These are phyloP conservation scores for Hermaeophaga mercurialis DNA, from an alignment of 2,888 invertebrate species.

Conservation along the genomic window DNA sequence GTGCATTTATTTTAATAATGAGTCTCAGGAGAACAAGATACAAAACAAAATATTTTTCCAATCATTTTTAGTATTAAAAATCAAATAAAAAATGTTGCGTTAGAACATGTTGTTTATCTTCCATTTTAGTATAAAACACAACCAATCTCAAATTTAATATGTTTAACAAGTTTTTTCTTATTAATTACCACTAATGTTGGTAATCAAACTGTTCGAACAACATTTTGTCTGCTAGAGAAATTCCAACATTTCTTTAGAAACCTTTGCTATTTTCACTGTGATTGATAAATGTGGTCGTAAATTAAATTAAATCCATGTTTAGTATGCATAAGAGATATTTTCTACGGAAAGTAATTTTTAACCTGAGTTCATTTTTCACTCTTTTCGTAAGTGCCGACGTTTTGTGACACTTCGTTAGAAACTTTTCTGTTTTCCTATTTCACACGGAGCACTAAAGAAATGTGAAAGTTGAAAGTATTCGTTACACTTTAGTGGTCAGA, in stretches of 20 bases:
- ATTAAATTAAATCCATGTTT: slow-evolving; percentile 27
- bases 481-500: too few relatives aligned
- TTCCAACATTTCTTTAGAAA: slow-evolving; percentile 10
- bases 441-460: not conserved
- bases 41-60: too few relatives aligned
- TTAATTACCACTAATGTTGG: too few relatives aligned
- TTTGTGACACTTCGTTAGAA: slow-evolving; percentile 16
- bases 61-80: too few relatives aligned
- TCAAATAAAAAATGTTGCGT: too few relatives aligned
- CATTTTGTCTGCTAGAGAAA: not conserved
- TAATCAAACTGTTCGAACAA: not conserved
- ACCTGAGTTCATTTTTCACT: slow-evolving; percentile 21
- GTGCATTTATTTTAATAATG: too few relatives aligned
- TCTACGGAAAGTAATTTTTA: slow-evolving; percentile 23
- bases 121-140: too few relatives aligned
- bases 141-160: too few relatives aligned
- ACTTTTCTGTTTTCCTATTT: slow-evolving; percentile 9
- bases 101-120: too few relatives aligned
- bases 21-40: too few relatives aligned
- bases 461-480: not conserved
- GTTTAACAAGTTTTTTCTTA: too few relatives aligned
- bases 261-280: slow-evolving; percentile 16
- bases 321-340: slow-evolving; percentile 23
- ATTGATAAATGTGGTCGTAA: slow-evolving; percentile 28
- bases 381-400: slow-evolving; percentile 14